Conservation (phyloP, 2,888 invertebrate genomes). For the Bibio marci region DNA sequence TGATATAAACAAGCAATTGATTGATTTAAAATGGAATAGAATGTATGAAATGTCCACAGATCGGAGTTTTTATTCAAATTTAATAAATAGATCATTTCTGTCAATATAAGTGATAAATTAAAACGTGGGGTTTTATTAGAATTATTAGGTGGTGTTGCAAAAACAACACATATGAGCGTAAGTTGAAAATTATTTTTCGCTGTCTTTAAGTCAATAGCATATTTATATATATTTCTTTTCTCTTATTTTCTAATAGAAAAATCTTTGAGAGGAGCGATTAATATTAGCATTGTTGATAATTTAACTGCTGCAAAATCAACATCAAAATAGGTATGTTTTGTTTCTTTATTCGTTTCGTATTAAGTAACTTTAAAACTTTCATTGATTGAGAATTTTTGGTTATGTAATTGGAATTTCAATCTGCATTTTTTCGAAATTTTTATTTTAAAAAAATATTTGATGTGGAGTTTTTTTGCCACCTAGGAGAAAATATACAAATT, state of each 20-base stretch:
- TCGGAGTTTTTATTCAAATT: slow-evolving; percentile 71
- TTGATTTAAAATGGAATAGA: slow-evolving; percentile 84
- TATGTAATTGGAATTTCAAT: too few species aligned
- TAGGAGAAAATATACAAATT: too few species aligned
- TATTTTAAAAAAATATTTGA: too few species aligned
- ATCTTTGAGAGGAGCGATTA: slow-evolving; percentile 87
- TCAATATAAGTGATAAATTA: slow-evolving; percentile 94
- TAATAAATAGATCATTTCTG: slow-evolving; percentile 85
- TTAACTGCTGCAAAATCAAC: slow-evolving; percentile 98
- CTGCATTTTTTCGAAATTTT: too few species aligned
- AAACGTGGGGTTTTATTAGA: slow-evolving; percentile 83
- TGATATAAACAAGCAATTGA: slow-evolving; percentile 86
- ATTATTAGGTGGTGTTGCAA: slow-evolving; percentile 94
- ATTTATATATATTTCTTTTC: too few species aligned
- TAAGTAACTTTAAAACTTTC: too few species aligned
- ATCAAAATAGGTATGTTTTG: slow-evolving; percentile 63
- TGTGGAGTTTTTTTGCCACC: too few species aligned
- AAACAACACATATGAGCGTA: slow-evolving; percentile 73
- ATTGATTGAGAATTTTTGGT: too few species aligned
- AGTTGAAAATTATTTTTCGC: slow-evolving; percentile 11
- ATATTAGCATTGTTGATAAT: slow-evolving; percentile 96
- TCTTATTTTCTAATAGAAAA: slow-evolving; percentile 51
- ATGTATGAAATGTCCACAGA: slow-evolving; percentile 96
- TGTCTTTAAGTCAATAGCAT: too few species aligned
- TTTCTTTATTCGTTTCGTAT: too few species aligned